phyloP scores from a whole-genome alignment of 2,797 vertebrate species.

The Gouania willdenowi region DNA sequence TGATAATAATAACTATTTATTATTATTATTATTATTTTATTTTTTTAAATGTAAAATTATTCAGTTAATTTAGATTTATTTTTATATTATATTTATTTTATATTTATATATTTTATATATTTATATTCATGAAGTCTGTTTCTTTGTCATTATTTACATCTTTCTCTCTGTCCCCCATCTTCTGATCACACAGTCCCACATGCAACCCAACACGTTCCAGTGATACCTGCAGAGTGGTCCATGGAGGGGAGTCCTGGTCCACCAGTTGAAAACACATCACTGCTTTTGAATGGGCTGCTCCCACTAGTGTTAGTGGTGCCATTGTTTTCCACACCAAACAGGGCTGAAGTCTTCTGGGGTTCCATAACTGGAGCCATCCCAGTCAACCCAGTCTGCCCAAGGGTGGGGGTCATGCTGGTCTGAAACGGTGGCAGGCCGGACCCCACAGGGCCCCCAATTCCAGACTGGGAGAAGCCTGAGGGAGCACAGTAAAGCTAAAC shows the following conservation, averaged over 20 bases:
- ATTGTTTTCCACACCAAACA: constrained; percentile 65
- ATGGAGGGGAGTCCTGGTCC: constrained; percentile 43
- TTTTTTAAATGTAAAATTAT: no score
- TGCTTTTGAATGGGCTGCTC: constrained; percentile 48
- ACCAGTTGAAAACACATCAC: constrained; percentile 40
- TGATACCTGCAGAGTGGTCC: constrained; percentile 67
- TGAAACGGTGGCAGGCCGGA: constrained; percentile 65
- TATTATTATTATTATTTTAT: no score
- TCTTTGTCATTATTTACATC: no score
- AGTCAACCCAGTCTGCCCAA: no score
- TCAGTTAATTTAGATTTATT: no score
- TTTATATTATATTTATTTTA: no score
- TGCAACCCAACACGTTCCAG: constrained; percentile 16
- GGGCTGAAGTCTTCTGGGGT: constrained; percentile 59
- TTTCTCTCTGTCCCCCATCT: background rate
- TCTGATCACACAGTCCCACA: constrained; percentile 1
- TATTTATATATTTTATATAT: no score
- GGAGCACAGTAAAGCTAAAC: constrained; percentile 8
- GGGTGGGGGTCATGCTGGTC: constrained; percentile 33
- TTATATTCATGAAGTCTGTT: no score
- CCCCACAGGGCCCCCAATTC: constrained; percentile 53
- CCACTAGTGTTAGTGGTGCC: constrained; percentile 40
- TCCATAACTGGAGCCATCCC: constrained; percentile 45
- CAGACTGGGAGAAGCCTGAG: constrained; percentile 72
- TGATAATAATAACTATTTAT: no score